These are phyloP conservation scores for Osmoderma eremita DNA, from an alignment of 2,888 invertebrate species.

Conservation along the genomic window DNA sequence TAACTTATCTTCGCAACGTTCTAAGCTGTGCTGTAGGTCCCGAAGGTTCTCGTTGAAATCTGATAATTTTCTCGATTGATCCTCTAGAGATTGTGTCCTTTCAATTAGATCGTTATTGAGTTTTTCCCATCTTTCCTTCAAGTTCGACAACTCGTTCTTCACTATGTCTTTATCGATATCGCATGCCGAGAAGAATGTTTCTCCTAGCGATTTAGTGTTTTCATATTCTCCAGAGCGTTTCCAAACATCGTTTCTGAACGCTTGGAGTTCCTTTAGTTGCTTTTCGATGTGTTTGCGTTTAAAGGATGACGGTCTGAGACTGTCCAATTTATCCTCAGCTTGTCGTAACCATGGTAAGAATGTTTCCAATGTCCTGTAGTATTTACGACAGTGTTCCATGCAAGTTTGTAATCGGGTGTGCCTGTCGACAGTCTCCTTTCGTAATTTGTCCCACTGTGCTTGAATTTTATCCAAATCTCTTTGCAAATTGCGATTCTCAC, in stretches of 20 bases:
- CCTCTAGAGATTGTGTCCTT: slow-evolving; percentile 83
- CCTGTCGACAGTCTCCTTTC: slow-evolving; percentile 87
- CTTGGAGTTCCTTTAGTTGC: slow-evolving; percentile 87
- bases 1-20: slow-evolving; percentile 88
- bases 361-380: slow-evolving; percentile 83
- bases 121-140: slow-evolving; percentile 91
- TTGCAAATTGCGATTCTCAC: slow-evolving; percentile 72
- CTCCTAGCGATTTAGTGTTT: slow-evolving; percentile 85
- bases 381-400: slow-evolving; percentile 92
- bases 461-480: slow-evolving; percentile 89
- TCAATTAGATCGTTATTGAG: slow-evolving; percentile 85
- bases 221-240: slow-evolving; percentile 95
- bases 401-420: slow-evolving; percentile 88
- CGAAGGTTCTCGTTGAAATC: slow-evolving; percentile 87
- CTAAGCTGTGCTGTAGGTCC: slow-evolving; percentile 85
- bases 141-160: slow-evolving; percentile 79
- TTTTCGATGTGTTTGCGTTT: slow-evolving; percentile 88
- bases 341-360: slow-evolving; percentile 90
- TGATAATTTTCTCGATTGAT: slow-evolving; percentile 80
- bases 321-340: slow-evolving; percentile 85
- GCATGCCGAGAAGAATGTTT: slow-evolving; percentile 86
- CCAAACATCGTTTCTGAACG: slow-evolving; percentile 92
- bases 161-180: slow-evolving; percentile 93
- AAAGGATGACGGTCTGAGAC: slow-evolving; percentile 81
- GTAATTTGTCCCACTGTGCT: slow-evolving; percentile 90